phyloP scores from a whole-genome alignment of 2,113 vertebrate genomes.

The Cheirogaleus medius region DNA sequence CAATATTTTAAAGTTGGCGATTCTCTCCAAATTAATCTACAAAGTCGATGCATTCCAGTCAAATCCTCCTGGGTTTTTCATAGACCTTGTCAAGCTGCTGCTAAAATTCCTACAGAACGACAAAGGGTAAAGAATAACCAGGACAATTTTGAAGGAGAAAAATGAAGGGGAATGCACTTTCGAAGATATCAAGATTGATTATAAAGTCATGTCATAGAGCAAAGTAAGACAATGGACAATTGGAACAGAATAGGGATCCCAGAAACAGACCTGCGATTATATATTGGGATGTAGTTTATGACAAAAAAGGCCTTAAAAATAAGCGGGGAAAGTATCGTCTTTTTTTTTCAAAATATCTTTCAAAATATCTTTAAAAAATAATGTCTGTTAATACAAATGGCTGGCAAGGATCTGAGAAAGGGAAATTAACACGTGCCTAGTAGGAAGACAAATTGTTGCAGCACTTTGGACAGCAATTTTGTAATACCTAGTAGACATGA shows the following conservation, averaged over 20 bases:
- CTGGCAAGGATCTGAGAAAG: neutral
- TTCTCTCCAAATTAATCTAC: slow-evolving; percentile 54
- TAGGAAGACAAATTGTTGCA: neutral
- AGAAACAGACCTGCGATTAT: neutral
- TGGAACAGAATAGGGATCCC: neutral
- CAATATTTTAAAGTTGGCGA: neutral
- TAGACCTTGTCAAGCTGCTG: neutral
- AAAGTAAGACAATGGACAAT: neutral
- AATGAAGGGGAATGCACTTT: neutral
- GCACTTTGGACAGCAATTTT: neutral
- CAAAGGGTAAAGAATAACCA: slow-evolving; percentile 31
- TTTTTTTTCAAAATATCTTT: neutral
- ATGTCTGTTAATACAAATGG: neutral
- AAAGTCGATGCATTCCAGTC: slow-evolving; percentile 41
- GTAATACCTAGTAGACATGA: neutral
- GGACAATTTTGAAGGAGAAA: neutral
- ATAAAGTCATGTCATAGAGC: neutral
- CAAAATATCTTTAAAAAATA: neutral
- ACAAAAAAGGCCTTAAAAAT: neutral
- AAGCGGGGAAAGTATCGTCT: neutral
- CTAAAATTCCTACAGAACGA: slow-evolving; percentile 37
- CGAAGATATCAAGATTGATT: neutral
- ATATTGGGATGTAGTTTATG: neutral
- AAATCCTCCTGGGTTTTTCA: slow-evolving; percentile 2
- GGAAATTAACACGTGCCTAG: neutral